These are phyloP conservation scores for Achroia grisella DNA, from an alignment of 1,140 invertebrate species.

Conservation along the genomic window DNA sequence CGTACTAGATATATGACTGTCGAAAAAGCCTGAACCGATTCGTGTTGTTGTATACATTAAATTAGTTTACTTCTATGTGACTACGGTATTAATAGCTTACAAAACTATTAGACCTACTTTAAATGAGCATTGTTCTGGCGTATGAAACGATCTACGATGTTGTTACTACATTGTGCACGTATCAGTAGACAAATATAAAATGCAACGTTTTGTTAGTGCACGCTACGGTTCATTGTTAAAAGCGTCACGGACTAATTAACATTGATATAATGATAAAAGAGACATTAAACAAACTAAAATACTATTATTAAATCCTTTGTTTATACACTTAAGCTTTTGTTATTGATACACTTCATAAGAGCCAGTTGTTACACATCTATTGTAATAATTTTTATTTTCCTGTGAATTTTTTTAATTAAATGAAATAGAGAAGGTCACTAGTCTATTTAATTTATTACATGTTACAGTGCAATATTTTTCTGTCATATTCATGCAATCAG, in stretches of 20 bases:
- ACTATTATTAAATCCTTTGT: conserved; percentile 1
- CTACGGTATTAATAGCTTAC: conserved; percentile 12
- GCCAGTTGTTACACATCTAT: too few relatives aligned
- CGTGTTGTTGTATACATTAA: too few relatives aligned
- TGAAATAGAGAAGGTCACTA: neutral
- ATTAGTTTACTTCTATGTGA: neutral
- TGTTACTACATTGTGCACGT: conserved; percentile 12
- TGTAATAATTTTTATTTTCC: neutral
- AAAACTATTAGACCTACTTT: conserved; percentile 23
- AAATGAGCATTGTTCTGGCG: conserved; percentile 29
- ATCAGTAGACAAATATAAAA: conserved; percentile 6
- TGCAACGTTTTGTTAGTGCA: conserved; percentile 23
- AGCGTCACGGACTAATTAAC: conserved; percentile 27
- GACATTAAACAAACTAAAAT: neutral
- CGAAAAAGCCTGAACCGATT: too few relatives aligned
- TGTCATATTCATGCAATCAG: too few relatives aligned
- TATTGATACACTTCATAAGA: conserved; percentile 6
- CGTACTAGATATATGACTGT: too few relatives aligned
- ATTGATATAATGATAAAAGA: conserved; percentile 14
- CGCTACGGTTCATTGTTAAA: conserved; percentile 19
- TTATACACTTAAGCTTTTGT: neutral
- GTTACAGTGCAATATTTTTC: too few relatives aligned
- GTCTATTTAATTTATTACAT: neutral
- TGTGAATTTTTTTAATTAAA: neutral
- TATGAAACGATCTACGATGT: conserved; percentile 17